These are phyloP conservation scores for Salminus brasiliensis DNA, from an alignment of 2,113 vertebrate species.

Conservation along the genomic window DNA sequence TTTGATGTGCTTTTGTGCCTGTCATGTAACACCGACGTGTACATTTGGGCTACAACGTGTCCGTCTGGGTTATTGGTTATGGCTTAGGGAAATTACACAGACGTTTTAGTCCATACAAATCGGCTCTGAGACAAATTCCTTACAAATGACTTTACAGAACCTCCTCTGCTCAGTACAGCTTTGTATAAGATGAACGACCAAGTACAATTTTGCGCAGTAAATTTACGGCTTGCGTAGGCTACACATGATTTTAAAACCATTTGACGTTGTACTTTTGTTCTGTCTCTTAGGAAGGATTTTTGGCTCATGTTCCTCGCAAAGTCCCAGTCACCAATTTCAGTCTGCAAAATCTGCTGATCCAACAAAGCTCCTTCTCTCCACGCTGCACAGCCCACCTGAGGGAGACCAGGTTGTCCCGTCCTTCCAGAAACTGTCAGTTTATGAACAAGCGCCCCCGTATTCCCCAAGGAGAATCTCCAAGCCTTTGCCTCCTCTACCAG, in stretches of 20 bases:
- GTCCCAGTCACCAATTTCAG: slow-evolving; percentile 62
- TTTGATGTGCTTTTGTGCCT: too few relatives aligned
- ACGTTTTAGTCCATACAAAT: neutral
- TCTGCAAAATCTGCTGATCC: slow-evolving; percentile 66
- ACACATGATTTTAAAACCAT: slow-evolving; percentile 3
- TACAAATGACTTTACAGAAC: too few relatives aligned
- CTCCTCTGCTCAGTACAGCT: neutral
- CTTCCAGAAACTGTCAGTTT: slow-evolving; percentile 79
- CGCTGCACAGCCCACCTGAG: slow-evolving; percentile 57
- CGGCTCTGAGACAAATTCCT: neutral
- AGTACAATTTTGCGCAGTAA: neutral
- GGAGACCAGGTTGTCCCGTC: slow-evolving; percentile 83
- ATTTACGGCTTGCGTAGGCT: neutral
- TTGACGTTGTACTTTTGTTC: slow-evolving; percentile 5
- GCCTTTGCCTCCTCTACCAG: slow-evolving; percentile 89
- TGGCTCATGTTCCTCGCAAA: slow-evolving; percentile 47
- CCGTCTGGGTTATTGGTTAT: too few relatives aligned
- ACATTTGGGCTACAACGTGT: too few relatives aligned
- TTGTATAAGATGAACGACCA: neutral
- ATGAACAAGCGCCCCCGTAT: slow-evolving; percentile 70
- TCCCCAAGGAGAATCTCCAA: slow-evolving; percentile 77
- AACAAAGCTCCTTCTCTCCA: slow-evolving; percentile 63
- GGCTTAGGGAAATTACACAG: neutral
- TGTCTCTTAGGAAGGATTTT: slow-evolving; percentile 66
- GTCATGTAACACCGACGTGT: too few relatives aligned